Conservation (phyloP, 2,797 vertebrate species). For the Borostomias antarcticus region DNA sequence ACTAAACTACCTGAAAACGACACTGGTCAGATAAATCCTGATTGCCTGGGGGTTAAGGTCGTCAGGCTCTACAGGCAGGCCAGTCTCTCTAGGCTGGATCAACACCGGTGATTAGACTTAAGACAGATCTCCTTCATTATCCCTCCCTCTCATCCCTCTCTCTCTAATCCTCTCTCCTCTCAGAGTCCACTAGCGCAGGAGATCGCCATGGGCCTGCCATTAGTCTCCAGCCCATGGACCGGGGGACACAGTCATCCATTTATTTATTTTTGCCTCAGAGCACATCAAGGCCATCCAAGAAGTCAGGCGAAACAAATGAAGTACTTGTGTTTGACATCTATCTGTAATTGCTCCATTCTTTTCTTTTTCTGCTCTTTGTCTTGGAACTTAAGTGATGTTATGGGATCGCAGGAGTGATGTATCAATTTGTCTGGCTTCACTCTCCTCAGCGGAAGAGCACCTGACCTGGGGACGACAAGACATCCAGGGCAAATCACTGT, state of each 20-base stretch:
- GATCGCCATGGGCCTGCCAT: slow-evolving; percentile 56
- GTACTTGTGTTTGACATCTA: slow-evolving; percentile 22
- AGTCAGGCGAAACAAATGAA: slow-evolving; percentile 32
- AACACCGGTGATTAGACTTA: slow-evolving; percentile 69
- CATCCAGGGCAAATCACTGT: slow-evolving; percentile 11
- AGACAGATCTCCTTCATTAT: slow-evolving; percentile 71
- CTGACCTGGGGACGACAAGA: slow-evolving; percentile 9
- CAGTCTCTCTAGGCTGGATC: slow-evolving; percentile 38
- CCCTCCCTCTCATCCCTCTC: slow-evolving; percentile 62
- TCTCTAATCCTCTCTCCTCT: slow-evolving; percentile 68
- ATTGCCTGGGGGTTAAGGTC: not conserved
- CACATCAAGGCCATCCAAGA: slow-evolving; percentile 46
- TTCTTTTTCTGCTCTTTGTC: not conserved
- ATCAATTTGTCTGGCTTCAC: slow-evolving; percentile 24
- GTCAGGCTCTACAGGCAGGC: not conserved
- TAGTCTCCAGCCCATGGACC: slow-evolving; percentile 48
- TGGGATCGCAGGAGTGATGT: slow-evolving; percentile 19
- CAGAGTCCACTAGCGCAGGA: slow-evolving; percentile 40
- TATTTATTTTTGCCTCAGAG: slow-evolving; percentile 34
- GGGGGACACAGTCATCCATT: slow-evolving; percentile 36
- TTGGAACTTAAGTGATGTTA: slow-evolving; percentile 17
- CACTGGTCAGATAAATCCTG: not conserved
- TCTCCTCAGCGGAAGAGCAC: slow-evolving; percentile 15
- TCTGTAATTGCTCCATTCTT: slow-evolving; percentile 11
- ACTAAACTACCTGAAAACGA: not conserved